Percentiles rank a stretch among this genome's conserved stretches.
These are phyloP conservation scores for Antrozous pallidus DNA, from an alignment of 2,797 vertebrate species.

Conservation along the genomic window DNA sequence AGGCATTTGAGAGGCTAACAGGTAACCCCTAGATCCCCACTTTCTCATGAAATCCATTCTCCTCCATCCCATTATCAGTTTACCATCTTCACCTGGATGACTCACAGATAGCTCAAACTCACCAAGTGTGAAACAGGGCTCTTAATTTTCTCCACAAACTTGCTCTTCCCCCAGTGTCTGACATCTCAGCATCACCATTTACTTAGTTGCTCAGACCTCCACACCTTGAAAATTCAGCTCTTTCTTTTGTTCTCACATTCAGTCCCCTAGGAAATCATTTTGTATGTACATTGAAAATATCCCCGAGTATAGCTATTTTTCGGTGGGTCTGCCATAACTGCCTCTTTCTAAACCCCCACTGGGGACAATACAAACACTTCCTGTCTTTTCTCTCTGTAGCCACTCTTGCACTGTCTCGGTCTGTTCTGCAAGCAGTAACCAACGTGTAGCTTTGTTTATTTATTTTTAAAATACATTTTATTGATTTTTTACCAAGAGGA, in stretches of 20 bases:
- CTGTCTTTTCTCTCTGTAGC: background rate
- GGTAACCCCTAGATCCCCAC: background rate
- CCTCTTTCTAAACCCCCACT: background rate
- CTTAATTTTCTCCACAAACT: background rate
- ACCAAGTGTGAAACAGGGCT: background rate
- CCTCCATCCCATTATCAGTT: background rate
- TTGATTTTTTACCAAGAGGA: no score
- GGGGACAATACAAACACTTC: background rate
- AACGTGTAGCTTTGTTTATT: background rate
- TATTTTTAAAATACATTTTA: no score
- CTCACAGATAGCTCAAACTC: background rate
- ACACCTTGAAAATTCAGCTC: background rate
- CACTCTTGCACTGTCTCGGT: background rate
- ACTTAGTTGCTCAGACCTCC: background rate
- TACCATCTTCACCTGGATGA: background rate
- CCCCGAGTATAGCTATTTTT: background rate
- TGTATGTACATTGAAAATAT: background rate
- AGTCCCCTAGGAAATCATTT: background rate
- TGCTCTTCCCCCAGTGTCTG: background rate
- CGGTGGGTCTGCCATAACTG: background rate
- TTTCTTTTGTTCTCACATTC: background rate
- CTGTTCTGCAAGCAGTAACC: background rate
- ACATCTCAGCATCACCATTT: background rate
- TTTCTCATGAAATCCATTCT: background rate
- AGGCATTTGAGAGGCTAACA: background rate